phyloP scores from a whole-genome alignment of 1,140 invertebrate species.

The Eupeodes corollae region DNA sequence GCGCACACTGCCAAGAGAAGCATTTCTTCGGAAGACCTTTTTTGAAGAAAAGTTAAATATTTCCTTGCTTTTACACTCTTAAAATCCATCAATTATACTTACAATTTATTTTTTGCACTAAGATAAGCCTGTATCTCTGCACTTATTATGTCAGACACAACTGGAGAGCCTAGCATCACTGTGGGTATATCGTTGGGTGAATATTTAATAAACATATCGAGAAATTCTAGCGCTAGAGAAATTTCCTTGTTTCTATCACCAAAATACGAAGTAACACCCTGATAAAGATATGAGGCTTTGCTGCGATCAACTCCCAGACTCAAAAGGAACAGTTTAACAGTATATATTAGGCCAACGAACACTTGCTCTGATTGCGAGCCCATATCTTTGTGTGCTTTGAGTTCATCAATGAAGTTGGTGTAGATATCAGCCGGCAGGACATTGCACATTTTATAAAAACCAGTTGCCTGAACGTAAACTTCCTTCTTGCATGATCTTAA shows the following conservation, averaged over 20 bases:
- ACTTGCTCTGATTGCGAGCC: slow-evolving; percentile 5
- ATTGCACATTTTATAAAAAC: slow-evolving; percentile 35
- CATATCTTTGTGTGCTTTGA: background rate
- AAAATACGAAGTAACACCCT: slow-evolving; percentile 20
- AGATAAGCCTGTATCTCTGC: slow-evolving; percentile 31
- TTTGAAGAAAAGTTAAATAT: background rate
- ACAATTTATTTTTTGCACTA: slow-evolving; percentile 24
- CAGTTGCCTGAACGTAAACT: slow-evolving; percentile 29
- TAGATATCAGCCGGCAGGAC: slow-evolving; percentile 30
- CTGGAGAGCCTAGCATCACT: slow-evolving; percentile 28
- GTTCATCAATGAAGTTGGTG: slow-evolving; percentile 20
- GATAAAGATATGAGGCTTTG: slow-evolving; percentile 25
- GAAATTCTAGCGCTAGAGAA: slow-evolving; percentile 26
- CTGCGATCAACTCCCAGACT: slow-evolving; percentile 25
- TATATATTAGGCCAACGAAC: slow-evolving; percentile 26
- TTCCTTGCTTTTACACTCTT: background rate
- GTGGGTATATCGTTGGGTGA: slow-evolving; percentile 22
- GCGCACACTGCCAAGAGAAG: slow-evolving; percentile 27
- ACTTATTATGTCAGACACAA: slow-evolving; percentile 32
- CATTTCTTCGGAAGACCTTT: slow-evolving; percentile 25
- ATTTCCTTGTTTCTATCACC: slow-evolving; percentile 26
- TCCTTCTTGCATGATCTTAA: slow-evolving; percentile 26
- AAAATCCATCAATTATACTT: slow-evolving; percentile 5
- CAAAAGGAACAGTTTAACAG: slow-evolving; percentile 27
- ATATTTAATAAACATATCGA: slow-evolving; percentile 33